Conservation (phyloP, 2,797 vertebrate genomes). For the Pteronotus mesoamericanus region DNA sequence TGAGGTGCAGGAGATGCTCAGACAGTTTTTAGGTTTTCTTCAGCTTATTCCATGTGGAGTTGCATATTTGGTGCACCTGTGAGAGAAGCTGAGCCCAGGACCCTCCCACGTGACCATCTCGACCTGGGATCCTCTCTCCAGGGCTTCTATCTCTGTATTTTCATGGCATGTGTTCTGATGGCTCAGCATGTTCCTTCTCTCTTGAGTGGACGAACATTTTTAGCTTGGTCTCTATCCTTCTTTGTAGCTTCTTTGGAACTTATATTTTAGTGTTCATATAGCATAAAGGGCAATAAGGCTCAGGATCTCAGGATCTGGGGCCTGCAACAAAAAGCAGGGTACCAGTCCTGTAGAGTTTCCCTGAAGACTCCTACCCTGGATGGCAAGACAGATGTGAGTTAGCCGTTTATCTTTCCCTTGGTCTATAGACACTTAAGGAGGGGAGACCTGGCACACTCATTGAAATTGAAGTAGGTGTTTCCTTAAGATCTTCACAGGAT, state of each 20-base stretch:
- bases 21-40: neutral
- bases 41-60: neutral
- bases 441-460: neutral
- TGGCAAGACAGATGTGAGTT: neutral
- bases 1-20: neutral
- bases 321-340: neutral
- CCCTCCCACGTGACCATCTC: neutral
- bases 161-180: neutral
- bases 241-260: neutral
- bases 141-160: neutral
- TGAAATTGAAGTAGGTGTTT: neutral
- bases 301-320: neutral
- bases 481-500: neutral
- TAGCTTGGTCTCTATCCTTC: neutral
- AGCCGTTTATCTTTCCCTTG: neutral
- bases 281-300: neutral
- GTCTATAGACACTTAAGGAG: neutral
- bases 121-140: neutral
- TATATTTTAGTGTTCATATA: neutral
- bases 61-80: neutral
- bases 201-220: neutral
- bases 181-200: neutral
- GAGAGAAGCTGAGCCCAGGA: neutral
- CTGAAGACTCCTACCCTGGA: neutral
- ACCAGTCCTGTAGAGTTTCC: neutral